Conservation (phyloP, 2,113 vertebrate genomes). For the Marmota monax region DNA sequence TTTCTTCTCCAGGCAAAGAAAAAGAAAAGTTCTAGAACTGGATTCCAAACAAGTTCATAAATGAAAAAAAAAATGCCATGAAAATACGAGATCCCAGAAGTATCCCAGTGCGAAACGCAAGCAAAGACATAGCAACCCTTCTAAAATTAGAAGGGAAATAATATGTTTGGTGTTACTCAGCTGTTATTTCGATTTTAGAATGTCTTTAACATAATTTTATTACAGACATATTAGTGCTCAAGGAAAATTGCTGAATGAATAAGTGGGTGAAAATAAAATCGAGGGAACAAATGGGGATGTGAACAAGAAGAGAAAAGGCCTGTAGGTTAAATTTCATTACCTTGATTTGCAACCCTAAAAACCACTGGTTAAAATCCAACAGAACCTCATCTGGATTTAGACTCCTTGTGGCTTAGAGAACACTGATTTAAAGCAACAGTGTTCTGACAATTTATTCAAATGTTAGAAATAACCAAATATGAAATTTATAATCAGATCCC, state of each 20-base stretch:
- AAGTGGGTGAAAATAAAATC: constrained; percentile 12
- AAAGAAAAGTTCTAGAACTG: neutral
- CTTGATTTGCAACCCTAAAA: neutral
- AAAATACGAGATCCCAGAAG: neutral
- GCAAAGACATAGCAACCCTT: neutral
- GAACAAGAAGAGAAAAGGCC: neutral
- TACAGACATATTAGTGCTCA: constrained; percentile 19
- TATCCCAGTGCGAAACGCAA: neutral
- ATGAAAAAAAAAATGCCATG: neutral
- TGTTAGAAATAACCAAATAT: neutral
- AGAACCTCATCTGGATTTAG: neutral
- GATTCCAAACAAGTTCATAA: constrained; percentile 1
- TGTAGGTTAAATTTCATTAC: neutral
- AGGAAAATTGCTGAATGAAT: constrained; percentile 53
- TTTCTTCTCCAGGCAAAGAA: neutral
- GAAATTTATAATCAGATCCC: neutral
- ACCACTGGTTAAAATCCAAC: neutral
- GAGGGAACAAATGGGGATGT: neutral
- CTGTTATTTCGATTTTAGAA: constrained; percentile 50
- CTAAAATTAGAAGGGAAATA: constrained; percentile 38
- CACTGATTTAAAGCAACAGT: neutral
- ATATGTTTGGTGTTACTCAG: neutral
- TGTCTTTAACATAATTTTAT: constrained; percentile 29
- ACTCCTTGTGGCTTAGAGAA: neutral
- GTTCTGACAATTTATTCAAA: neutral